A percentile compares a stretch with the other conserved stretches of the same genome.
phyloP scores from a whole-genome alignment of 2,797 vertebrate species.

The Takifugu rubripes region DNA sequence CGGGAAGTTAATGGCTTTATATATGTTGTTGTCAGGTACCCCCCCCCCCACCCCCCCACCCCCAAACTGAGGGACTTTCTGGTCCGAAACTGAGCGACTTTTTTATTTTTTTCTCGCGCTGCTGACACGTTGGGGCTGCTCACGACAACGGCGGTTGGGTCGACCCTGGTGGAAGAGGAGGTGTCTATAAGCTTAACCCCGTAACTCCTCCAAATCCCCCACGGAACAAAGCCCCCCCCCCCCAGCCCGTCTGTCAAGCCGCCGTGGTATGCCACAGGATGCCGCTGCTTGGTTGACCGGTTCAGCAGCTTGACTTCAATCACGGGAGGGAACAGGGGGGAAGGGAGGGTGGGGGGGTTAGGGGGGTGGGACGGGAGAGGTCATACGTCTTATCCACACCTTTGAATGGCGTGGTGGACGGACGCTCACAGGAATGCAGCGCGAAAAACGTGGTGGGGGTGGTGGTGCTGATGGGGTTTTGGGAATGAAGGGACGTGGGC shows the following conservation, averaged over 20 bases:
- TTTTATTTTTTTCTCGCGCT: constrained; percentile 3
- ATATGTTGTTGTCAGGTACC: constrained; percentile 51
- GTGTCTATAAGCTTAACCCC: constrained; percentile 55
- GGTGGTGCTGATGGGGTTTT: constrained; percentile 1
- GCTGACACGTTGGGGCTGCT: constrained; percentile 8
- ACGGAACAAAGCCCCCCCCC: constrained; percentile 52
- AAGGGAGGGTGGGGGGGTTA: constrained; percentile 12
- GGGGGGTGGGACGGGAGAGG: constrained; percentile 53
- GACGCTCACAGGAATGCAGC: constrained; percentile 71
- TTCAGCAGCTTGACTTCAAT: constrained; percentile 64
- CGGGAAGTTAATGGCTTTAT: constrained; percentile 22
- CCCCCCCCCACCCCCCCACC: constrained; percentile 29
- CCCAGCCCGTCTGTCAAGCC: constrained; percentile 61
- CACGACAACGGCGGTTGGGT: constrained; percentile 24
- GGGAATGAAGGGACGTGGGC: constrained; percentile 27
- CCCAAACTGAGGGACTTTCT: constrained; percentile 21
- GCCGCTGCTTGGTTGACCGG: constrained; percentile 58
- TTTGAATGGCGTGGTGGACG: constrained; percentile 69
- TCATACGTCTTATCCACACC: constrained; percentile 73
- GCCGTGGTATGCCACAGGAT: constrained; percentile 63
- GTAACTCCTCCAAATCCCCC: constrained; percentile 58
- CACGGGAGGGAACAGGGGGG: constrained; percentile 36
- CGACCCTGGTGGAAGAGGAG: constrained; percentile 43
- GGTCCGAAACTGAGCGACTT: not conserved
- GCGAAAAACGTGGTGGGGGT: constrained; percentile 14